Base-by-base conservation (phyloP, 2,113 vertebrate genomes). In the Platysteira castanea region DNA sequence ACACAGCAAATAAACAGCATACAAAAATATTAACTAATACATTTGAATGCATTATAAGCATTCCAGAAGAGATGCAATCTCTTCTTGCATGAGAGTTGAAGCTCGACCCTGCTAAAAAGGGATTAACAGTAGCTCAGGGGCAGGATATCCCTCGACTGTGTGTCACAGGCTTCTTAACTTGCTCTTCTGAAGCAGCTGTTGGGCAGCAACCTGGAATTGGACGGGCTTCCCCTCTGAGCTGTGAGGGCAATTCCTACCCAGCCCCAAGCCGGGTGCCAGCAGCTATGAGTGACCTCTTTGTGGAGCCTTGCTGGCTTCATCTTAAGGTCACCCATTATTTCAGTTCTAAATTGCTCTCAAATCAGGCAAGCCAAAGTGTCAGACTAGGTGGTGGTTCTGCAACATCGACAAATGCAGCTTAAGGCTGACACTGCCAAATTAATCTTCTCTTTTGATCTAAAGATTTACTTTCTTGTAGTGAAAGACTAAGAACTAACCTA, bases 241-340 rank as follows among this genome's bases (percentile, higher is more conserved):
- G 52, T 3, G 37, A 57, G 82, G 82, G 79, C 14, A 75, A 42
- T 47, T 73, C 59, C 53, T 15, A 24, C 84, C 76, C 61, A 83
- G 93, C 84, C 70, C 49, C 26, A 94, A 87, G 91, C 80, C 76
- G 23, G 92, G 53, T 10, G 74, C 84, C 91, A 91, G 92, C 52
- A 80, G 92, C 82, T 16, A 11, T 0, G 11, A 74, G 61, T 4
- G 0, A 91, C 42, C 63, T 70, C 85, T 88, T 31, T 59, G 56
- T 11, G 41, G 46, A 84, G 52, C 75, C 61, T 41, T 47, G 71
- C 54, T 70, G 18, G 27, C 90, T 54, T 65, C 42, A 70, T 80
- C 75, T 49, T 4, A 76, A 52, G 35, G 4, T 41, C 39, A 52
- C 12, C 39, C 3, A 2, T 56, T 69, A 88, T 21, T 94, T 65